Conservation (phyloP, 2,113 vertebrate species). For the Cyprinodon tularosa region DNA sequence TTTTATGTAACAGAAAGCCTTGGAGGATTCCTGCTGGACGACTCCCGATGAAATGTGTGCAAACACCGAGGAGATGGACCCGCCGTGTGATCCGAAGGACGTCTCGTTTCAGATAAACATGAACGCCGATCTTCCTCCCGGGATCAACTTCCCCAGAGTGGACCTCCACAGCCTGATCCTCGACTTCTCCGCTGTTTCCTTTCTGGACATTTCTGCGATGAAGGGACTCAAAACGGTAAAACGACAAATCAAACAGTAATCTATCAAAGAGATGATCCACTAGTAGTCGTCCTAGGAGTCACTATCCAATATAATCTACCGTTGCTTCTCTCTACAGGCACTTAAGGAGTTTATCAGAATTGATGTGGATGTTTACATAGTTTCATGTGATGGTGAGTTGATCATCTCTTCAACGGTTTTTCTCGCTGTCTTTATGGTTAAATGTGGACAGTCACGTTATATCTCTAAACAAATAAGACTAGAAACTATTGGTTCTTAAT, state of each 20-base stretch:
- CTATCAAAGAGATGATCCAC: no score
- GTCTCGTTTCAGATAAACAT: conserved; percentile 85
- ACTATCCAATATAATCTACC: neutral
- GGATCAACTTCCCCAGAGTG: conserved; percentile 82
- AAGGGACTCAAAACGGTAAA: conserved; percentile 87
- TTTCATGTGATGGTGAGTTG: conserved; percentile 85
- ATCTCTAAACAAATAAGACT: no score
- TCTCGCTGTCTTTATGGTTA: conserved; percentile 23
- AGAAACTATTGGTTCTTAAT: no score
- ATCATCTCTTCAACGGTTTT: conserved; percentile 62
- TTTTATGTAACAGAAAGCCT: conserved; percentile 27
- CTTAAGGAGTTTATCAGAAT: conserved; percentile 88
- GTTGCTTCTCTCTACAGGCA: conserved; percentile 69
- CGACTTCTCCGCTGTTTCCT: conserved; percentile 92
- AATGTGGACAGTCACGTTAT: no score
- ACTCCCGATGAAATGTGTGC: neutral
- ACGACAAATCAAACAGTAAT: neutral
- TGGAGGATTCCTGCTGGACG: neutral
- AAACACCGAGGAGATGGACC: conserved; percentile 82
- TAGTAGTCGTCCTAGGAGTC: no score
- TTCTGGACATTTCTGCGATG: conserved; percentile 88
- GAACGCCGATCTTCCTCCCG: conserved; percentile 77
- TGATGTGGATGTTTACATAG: conserved; percentile 87
- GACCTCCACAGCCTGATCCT: conserved; percentile 88
- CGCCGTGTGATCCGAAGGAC: conserved; percentile 73